Base-by-base conservation (phyloP, 2,888 invertebrate genomes). In the Callimorpha dominula region DNA sequence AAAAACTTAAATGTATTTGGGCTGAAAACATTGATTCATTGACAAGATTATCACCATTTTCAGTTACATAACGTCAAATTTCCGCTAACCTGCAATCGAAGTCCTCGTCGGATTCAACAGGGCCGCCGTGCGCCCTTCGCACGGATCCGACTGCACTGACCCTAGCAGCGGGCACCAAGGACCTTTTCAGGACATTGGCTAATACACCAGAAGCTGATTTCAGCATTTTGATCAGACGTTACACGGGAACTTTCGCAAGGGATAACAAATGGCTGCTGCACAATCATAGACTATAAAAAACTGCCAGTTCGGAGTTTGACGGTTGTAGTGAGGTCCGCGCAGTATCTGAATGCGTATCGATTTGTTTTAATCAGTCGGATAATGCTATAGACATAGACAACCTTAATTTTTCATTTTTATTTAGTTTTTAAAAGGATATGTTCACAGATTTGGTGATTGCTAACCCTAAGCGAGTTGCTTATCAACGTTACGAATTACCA, bases 91-190 rank as follows among this genome's bases (percentile, higher is more conserved):
- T 97, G 85, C 96, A 94, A 93, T 99, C 98, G 93, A 99, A 98
- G 88, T 98, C 97, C 88, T 98, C 98, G 80, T 98, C 98, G 60
- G 97, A 97, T 93, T 98, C 98, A 43, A 96, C 96, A 63, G 96
- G 91, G 15, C 93, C 95, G 14, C 90, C 96, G 83, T 96, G 96
- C 52, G 92, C 71, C 77, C 87, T 88, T 71, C 95, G 89, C 70
- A 90, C 88, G 31, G 92, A 86, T 60, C 91, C 90, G 73, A 92
- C 91, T 71, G 92, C 91, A 85, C 88, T 90, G 75, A 89, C 90
- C 86, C 92, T 93, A 49, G 88, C 88, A 1, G 92, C 82, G 11
- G 95, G 93, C 63, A 90, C 81, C 82, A 95, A 82, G 77, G 95
- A 92, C 84, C 90, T 92, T 86, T 90, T 95, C 76, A 95, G 87